These are phyloP conservation scores for Aplysia californica DNA, from an alignment of 1,140 invertebrate genomes.

Conservation along the genomic window DNA sequence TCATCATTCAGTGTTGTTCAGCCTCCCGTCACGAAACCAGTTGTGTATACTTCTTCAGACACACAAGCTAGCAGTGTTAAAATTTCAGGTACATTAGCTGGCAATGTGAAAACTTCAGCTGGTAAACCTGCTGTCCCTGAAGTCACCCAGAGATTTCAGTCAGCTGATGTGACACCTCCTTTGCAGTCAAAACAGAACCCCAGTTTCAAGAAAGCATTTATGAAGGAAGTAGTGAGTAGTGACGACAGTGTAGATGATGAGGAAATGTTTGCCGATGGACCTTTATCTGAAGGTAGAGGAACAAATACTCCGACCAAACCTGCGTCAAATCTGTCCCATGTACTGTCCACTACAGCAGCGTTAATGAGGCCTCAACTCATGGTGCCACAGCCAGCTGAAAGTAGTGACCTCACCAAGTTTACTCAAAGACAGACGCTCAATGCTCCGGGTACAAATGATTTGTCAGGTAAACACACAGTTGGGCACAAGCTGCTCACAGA, in stretches of 20 bases:
- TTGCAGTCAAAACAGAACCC: background rate
- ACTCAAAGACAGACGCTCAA: slow-evolving; percentile 43
- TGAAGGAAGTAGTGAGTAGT: slow-evolving; percentile 23
- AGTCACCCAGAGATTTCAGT: background rate
- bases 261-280: slow-evolving; percentile 41
- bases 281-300: no score
- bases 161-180: background rate
- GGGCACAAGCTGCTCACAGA: no score
- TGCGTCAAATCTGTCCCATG: no score
- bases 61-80: slow-evolving; percentile 6
- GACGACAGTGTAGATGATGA: slow-evolving; percentile 59
- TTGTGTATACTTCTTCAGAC: background rate
- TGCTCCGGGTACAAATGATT: background rate
- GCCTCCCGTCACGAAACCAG: background rate
- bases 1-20: no score
- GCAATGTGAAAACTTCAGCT: background rate
- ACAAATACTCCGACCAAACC: no score
- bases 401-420: slow-evolving; percentile 54
- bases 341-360: no score
- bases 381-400: slow-evolving; percentile 47
- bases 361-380: no score
- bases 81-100: slow-evolving; percentile 19
- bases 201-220: background rate
- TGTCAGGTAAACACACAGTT: background rate
- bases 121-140: background rate